These are phyloP conservation scores for Chiridota heheva DNA, from an alignment of 35 echinoderm and acorn worm species.

Conservation along the genomic window DNA sequence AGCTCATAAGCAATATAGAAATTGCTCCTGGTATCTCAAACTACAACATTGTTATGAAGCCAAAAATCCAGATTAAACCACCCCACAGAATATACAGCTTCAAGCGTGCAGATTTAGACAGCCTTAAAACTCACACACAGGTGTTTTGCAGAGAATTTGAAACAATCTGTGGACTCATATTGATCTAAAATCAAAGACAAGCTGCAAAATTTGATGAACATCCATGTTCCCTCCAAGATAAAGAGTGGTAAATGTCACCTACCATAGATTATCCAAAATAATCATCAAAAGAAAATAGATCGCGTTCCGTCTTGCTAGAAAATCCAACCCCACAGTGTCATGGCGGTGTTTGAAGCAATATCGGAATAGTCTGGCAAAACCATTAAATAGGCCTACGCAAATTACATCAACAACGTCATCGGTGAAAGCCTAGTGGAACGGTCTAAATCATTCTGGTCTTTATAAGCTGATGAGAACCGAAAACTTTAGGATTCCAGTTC, in stretches of 20 bases:
- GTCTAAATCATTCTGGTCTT: slow-evolving; percentile 27
- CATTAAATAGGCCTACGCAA: not conserved
- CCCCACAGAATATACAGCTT: slow-evolving; percentile 1
- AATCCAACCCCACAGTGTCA: not conserved
- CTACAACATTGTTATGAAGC: no score
- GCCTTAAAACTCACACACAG: not conserved
- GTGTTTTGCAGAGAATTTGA: not conserved
- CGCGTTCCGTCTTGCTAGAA: not conserved
- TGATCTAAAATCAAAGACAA: not conserved
- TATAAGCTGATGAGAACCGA: not conserved
- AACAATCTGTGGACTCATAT: not conserved
- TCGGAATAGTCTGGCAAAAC: slow-evolving; percentile 4
- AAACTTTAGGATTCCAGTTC: not conserved
- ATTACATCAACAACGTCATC: slow-evolving; percentile 22
- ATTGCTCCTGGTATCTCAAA: no score
- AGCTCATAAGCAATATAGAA: not conserved
- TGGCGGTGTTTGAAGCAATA: not conserved
- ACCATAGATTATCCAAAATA: slow-evolving; percentile 7
- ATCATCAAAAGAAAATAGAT: no score
- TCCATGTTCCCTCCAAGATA: slow-evolving; percentile 30
- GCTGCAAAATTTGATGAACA: not conserved
- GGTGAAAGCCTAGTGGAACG: not conserved
- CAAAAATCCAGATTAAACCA: not conserved
- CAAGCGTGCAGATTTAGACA: not conserved
- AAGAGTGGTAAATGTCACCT: not conserved